Evolutionary conservation across 64 coral and sea anemone species (phyloP).

Genomic region (Dendronephthya gigantea): DNA sequence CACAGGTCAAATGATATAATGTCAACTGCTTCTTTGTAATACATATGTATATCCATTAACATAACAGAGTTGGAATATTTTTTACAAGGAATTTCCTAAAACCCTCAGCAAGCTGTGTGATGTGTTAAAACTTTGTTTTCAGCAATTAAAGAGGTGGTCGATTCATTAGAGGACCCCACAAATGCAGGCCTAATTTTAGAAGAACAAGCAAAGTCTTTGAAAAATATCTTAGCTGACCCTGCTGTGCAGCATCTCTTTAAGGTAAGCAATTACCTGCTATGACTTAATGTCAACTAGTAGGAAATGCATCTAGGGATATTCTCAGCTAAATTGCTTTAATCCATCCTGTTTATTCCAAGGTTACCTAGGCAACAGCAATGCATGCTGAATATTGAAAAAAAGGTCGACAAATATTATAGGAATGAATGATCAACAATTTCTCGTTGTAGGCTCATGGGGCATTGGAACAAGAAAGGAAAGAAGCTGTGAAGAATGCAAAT

Average conservation of each 20-base stretch:
- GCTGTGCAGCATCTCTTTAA: slow-evolving; percentile 85
- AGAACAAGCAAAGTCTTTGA: slow-evolving; percentile 86
- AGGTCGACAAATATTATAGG: not conserved
- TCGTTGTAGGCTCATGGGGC: slow-evolving; percentile 61
- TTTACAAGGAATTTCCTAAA: too few species aligned
- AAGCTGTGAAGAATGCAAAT: slow-evolving; percentile 65
- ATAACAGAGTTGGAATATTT: too few species aligned
- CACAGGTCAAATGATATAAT: too few species aligned
- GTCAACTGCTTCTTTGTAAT: too few species aligned
- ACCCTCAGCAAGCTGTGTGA: too few species aligned
- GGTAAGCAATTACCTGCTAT: slow-evolving; percentile 4
- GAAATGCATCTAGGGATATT: too few species aligned
- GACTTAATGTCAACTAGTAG: not conserved
- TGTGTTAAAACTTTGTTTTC: not conserved
- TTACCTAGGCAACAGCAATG: too few species aligned
- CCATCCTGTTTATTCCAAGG: too few species aligned
- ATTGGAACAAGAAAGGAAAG: slow-evolving; percentile 76
- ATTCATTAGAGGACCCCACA: slow-evolving; percentile 72
- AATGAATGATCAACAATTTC: not conserved
- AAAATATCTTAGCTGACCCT: slow-evolving; percentile 84
- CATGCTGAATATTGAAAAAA: too few species aligned
- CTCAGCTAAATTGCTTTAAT: too few species aligned
- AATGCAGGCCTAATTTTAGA: slow-evolving; percentile 91
- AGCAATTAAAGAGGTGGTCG: slow-evolving; percentile 78
- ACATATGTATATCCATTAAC: too few species aligned